Percentiles rank a stretch among this genome's conserved stretches.
phyloP scores from a whole-genome alignment of 2,113 vertebrate species.

The Capricornis sumatraensis region DNA sequence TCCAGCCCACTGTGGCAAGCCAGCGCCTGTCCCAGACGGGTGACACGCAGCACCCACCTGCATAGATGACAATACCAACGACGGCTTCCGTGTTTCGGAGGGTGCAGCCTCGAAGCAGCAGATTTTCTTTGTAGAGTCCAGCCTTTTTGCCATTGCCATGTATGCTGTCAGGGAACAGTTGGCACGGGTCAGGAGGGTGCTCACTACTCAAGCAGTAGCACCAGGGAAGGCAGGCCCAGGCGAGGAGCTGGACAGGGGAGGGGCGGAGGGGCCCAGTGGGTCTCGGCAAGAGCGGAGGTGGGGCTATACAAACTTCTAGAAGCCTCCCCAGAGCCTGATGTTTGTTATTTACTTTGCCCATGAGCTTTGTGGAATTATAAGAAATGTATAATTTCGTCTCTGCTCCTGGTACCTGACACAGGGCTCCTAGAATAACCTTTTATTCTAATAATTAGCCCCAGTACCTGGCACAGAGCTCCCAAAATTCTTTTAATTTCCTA shows the following conservation, averaged over 20 bases:
- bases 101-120: constrained; percentile 95
- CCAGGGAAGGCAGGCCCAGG: background rate
- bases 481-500: background rate
- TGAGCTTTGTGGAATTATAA: background rate
- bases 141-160: constrained; percentile 88
- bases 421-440: background rate
- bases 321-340: background rate
- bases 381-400: background rate
- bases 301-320: background rate
- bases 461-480: background rate
- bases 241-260: no score
- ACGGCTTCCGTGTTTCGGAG: constrained; percentile 96
- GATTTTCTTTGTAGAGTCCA: constrained; percentile 93
- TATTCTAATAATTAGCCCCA: background rate
- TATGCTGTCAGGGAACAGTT: constrained; percentile 78
- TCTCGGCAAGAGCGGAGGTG: background rate
- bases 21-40: accelerated
- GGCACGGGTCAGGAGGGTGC: background rate
- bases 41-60: constrained; percentile 80
- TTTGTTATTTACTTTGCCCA: background rate
- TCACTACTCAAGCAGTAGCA: background rate
- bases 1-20: accelerated
- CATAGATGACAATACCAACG: constrained; percentile 95
- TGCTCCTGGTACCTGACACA: background rate
- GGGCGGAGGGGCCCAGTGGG: background rate